These are phyloP conservation scores for Strix aluco DNA, from an alignment of 2,113 vertebrate species.

Conservation along the genomic window DNA sequence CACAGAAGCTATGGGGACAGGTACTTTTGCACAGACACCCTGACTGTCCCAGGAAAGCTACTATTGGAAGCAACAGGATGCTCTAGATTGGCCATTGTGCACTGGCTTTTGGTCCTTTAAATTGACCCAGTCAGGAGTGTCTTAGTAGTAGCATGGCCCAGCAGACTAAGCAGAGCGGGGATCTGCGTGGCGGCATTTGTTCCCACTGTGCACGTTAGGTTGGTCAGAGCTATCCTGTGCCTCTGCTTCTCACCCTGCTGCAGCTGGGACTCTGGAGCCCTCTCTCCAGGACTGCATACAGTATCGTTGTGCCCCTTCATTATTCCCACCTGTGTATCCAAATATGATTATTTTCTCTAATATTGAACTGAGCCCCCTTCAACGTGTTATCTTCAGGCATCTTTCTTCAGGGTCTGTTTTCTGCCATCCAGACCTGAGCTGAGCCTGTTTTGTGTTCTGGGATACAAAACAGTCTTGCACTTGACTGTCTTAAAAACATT, in stretches of 20 bases:
- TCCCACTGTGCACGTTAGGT: neutral
- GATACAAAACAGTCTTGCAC: neutral
- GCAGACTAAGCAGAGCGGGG: neutral
- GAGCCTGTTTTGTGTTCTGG: neutral
- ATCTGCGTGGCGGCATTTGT: neutral
- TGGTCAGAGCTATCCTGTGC: neutral
- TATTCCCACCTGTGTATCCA: neutral
- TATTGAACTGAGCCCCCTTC: neutral
- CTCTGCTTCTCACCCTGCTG: neutral
- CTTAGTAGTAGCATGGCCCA: neutral
- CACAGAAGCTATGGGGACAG: neutral
- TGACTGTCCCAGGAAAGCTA: neutral
- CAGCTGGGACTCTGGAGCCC: neutral
- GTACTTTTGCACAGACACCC: neutral
- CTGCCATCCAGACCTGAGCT: neutral
- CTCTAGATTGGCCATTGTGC: neutral
- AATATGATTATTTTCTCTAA: neutral
- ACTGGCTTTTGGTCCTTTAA: neutral
- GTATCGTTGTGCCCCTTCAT: neutral
- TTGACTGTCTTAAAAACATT: neutral
- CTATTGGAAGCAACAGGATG: neutral
- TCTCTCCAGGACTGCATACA: neutral
- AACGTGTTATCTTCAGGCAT: neutral
- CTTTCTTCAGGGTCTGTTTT: neutral
- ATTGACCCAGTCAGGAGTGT: neutral